phyloP scores from a whole-genome alignment of 2,888 invertebrate genomes.

The Synanthedon andrenaeformis region DNA sequence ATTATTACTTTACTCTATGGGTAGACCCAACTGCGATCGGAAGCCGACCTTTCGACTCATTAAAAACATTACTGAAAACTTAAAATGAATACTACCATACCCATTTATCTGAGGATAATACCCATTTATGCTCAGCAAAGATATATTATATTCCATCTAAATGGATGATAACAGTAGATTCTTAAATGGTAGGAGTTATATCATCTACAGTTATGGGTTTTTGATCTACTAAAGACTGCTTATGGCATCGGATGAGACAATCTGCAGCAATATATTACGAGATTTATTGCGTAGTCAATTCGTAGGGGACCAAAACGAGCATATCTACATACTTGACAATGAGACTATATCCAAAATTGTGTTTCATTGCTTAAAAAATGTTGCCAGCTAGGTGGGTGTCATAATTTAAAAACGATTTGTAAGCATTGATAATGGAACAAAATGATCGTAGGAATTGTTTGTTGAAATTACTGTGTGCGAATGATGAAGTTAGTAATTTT shows the following conservation, averaged over 20 bases:
- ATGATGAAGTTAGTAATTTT: too few species aligned
- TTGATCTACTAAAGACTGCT: neutral
- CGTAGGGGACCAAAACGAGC: conserved; percentile 18
- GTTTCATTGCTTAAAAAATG: conserved; percentile 20
- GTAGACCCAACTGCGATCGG: too few species aligned
- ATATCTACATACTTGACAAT: conserved; percentile 21
- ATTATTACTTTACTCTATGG: too few species aligned
- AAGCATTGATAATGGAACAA: neutral
- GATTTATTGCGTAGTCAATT: conserved; percentile 22
- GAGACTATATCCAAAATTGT: conserved; percentile 27
- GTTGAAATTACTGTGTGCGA: too few species aligned
- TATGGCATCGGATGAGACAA: neutral
- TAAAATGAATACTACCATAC: too few species aligned
- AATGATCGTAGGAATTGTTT: too few species aligned
- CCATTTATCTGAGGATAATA: too few species aligned
- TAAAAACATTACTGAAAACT: too few species aligned
- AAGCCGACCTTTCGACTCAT: too few species aligned
- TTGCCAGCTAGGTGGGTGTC: neutral
- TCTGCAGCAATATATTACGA: conserved; percentile 3
- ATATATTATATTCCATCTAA: too few species aligned
- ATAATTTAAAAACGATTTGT: conserved; percentile 2
- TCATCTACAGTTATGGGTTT: neutral
- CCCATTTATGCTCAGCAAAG: too few species aligned
- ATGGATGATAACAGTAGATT: conserved; percentile 6
- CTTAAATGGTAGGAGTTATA: neutral